Percentiles rank a stretch among this genome's conserved stretches.
phyloP scores from a whole-genome alignment of 2,888 invertebrate genomes.

The Rhorus exstirpatorius region DNA sequence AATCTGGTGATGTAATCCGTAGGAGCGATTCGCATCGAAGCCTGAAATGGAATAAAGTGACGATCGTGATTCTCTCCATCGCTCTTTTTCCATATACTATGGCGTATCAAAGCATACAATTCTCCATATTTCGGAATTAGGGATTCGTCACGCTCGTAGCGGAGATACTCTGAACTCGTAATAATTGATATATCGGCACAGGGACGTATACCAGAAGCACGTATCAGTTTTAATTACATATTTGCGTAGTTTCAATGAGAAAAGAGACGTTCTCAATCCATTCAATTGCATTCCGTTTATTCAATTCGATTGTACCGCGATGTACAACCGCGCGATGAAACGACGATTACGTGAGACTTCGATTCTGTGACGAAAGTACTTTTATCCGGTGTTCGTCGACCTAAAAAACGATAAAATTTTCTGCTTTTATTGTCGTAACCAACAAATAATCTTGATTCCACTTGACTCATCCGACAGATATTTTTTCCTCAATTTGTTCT shows the following conservation, averaged over 20 bases:
- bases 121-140: constrained; percentile 31
- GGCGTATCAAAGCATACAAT: constrained; percentile 26
- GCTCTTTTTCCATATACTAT: constrained; percentile 1
- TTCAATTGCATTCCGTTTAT: not conserved
- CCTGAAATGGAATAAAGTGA: constrained; percentile 47
- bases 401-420: constrained; percentile 19
- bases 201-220: constrained; percentile 33
- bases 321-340: too few species aligned
- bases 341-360: constrained; percentile 21
- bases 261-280: not conserved
- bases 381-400: constrained; percentile 14
- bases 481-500: too few species aligned
- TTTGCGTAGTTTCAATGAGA: constrained; percentile 7
- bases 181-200: constrained; percentile 45
- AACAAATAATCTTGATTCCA: too few species aligned
- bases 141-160: not conserved
- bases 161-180: not conserved
- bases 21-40: constrained; percentile 36
- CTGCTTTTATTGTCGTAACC: too few species aligned
- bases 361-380: constrained; percentile 8
- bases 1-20: constrained; percentile 63
- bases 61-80: constrained; percentile 24
- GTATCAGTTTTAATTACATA: constrained; percentile 29
- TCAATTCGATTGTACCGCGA: not conserved
- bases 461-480: too few species aligned